A percentile compares a stretch with the other conserved stretches of the same genome.
These are phyloP conservation scores for Paracyclopina nana DNA, from an alignment of 1,140 invertebrate genomes.

Conservation along the genomic window DNA sequence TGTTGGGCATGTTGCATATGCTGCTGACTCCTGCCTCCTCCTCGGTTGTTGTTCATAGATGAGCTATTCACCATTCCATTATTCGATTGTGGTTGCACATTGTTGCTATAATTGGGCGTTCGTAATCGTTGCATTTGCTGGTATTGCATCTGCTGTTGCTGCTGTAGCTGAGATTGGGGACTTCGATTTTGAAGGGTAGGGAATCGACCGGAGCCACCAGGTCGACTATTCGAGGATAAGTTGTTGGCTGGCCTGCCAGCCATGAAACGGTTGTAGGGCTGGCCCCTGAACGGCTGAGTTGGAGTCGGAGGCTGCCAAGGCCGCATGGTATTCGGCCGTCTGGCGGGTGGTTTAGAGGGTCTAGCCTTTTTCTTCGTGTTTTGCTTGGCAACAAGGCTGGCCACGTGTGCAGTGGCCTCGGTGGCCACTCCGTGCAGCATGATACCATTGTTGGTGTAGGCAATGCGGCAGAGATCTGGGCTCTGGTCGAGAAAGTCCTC, in stretches of 20 bases:
- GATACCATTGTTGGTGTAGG: conserved; percentile 27
- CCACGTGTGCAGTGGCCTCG: conserved; percentile 35
- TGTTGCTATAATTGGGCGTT: too few relatives aligned
- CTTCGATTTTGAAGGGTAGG: background rate
- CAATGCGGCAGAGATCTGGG: conserved; percentile 29
- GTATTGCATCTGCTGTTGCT: background rate
- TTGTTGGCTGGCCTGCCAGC: too few relatives aligned
- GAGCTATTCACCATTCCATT: too few relatives aligned
- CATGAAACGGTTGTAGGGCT: background rate
- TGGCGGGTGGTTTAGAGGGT: conserved; percentile 24
- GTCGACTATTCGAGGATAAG: too few relatives aligned
- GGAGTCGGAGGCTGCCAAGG: background rate
- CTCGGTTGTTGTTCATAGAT: too few relatives aligned
- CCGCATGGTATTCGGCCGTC: background rate
- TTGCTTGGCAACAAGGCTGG: conserved; percentile 35
- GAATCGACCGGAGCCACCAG: background rate
- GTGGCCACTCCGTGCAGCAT: conserved; percentile 33
- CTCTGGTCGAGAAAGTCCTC: conserved; percentile 34
- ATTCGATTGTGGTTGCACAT: too few relatives aligned
- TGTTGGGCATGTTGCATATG: too few relatives aligned
- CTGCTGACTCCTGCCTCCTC: too few relatives aligned
- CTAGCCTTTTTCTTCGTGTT: conserved; percentile 29
- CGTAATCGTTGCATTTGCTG: background rate
- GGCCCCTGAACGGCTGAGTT: background rate
- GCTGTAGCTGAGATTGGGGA: background rate